Evolutionary conservation across 2,888 invertebrate species (phyloP).

Genomic region (Nematopogon swammerdamellus): DNA sequence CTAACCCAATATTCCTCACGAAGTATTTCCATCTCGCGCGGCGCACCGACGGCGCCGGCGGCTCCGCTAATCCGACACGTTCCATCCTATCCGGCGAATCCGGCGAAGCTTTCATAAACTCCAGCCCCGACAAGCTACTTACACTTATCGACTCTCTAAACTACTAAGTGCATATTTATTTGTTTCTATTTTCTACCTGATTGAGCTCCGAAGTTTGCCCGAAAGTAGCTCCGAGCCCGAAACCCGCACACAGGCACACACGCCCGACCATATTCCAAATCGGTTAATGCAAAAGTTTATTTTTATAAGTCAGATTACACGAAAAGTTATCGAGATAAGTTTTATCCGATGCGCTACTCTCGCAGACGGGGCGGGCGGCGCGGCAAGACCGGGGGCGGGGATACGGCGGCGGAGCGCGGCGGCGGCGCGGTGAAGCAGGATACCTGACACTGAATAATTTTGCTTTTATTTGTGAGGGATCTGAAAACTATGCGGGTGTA

Average conservation of each 20-base stretch:
- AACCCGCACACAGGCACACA: neutral
- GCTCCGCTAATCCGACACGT: slow-evolving; percentile 45
- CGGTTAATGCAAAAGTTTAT: slow-evolving; percentile 60
- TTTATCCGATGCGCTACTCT: slow-evolving; percentile 16
- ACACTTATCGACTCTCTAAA: slow-evolving; percentile 49
- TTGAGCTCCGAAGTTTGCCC: slow-evolving; percentile 19
- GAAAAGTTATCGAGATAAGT: slow-evolving; percentile 41
- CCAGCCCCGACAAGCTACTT: slow-evolving; percentile 33
- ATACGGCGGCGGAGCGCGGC: neutral
- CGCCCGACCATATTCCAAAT: slow-evolving; percentile 34
- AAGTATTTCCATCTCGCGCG: too few relatives aligned
- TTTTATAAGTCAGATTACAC: slow-evolving; percentile 60
- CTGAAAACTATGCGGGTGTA: slow-evolving; percentile 1
- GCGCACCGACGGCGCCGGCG: neutral
- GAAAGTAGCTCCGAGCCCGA: neutral
- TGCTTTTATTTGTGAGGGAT: neutral
- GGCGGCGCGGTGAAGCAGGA: neutral
- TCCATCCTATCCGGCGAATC: slow-evolving; percentile 46
- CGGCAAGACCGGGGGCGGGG: too few relatives aligned
- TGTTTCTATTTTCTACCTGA: slow-evolving; percentile 50
- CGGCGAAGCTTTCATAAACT: slow-evolving; percentile 43
- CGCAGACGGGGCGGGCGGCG: slow-evolving; percentile 7
- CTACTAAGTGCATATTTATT: slow-evolving; percentile 49
- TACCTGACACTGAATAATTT: neutral
- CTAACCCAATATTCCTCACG: too few relatives aligned